phyloP scores from a whole-genome alignment of 2,888 invertebrate genomes.

The Yponomeuta plumbellus region DNA sequence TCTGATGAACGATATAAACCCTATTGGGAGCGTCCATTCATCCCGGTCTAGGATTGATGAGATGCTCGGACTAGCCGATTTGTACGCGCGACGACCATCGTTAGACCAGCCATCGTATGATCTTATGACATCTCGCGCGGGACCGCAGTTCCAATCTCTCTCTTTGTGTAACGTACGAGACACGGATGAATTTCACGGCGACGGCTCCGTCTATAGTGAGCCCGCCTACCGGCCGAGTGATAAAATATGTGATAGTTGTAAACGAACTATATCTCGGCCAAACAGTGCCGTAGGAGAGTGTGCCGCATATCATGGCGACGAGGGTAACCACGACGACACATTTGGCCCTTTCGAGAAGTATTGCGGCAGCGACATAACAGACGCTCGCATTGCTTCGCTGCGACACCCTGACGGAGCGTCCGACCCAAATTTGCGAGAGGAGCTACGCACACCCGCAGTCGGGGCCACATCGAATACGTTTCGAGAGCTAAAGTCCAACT shows the following conservation, averaged over 20 bases:
- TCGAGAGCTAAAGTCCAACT: conserved; percentile 71
- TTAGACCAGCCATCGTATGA: conserved; percentile 77
- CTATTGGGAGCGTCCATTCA: conserved; percentile 66
- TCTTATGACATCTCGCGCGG: conserved; percentile 47
- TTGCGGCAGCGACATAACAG: conserved; percentile 68
- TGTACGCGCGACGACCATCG: conserved; percentile 85
- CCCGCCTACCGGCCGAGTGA: conserved; percentile 85
- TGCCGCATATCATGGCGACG: conserved; percentile 75
- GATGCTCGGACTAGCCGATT: conserved; percentile 86
- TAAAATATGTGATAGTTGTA: conserved; percentile 86
- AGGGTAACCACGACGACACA: conserved; percentile 66
- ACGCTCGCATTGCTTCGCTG: conserved; percentile 81
- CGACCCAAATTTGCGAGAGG: conserved; percentile 90
- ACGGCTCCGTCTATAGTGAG: conserved; percentile 91
- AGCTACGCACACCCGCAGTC: conserved; percentile 78
- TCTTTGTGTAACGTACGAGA: conserved; percentile 83
- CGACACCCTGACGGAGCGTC: conserved; percentile 95
- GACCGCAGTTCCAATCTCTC: conserved; percentile 82
- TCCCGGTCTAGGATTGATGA: conserved; percentile 83
- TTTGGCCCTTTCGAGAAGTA: conserved; percentile 82
- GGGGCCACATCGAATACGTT: conserved; percentile 79
- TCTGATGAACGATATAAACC: conserved; percentile 54
- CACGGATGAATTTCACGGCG: conserved; percentile 80
- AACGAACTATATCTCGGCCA: conserved; percentile 81
- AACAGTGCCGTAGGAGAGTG: conserved; percentile 82